Conservation (phyloP, 2,888 invertebrate species). For the Laothoe populi region DNA sequence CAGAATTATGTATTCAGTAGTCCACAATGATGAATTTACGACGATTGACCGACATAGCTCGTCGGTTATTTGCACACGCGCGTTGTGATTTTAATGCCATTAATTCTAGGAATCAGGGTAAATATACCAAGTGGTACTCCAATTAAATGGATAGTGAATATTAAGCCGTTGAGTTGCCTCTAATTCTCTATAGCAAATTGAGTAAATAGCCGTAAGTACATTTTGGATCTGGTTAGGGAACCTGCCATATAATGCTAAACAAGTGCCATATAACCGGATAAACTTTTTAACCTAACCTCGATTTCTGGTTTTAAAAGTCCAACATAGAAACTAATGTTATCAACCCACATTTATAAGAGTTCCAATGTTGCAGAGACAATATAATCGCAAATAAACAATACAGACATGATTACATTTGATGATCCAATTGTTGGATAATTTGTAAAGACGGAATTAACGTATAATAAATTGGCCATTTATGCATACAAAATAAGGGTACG, state of each 20-base stretch:
- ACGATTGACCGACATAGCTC: constrained; percentile 43
- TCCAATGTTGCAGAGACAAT: not conserved
- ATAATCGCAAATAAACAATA: constrained; percentile 41
- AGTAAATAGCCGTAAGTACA: not conserved
- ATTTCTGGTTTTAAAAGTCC: constrained; percentile 23
- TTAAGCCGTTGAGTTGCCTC: constrained; percentile 29
- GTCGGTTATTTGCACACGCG: constrained; percentile 45
- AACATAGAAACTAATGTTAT: constrained; percentile 18
- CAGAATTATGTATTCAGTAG: constrained; percentile 38
- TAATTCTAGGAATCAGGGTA: constrained; percentile 37
- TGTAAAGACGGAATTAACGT: constrained; percentile 50
- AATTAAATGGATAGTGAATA: constrained; percentile 42
- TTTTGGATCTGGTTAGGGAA: not conserved
- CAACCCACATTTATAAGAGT: not conserved
- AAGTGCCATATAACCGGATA: constrained; percentile 27
- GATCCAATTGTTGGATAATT: constrained; percentile 51
- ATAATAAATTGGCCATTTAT: constrained; percentile 54
- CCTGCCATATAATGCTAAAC: constrained; percentile 6
- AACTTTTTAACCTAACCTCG: constrained; percentile 27
- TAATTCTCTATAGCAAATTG: constrained; percentile 6
- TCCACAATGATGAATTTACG: constrained; percentile 47
- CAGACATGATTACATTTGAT: constrained; percentile 46
- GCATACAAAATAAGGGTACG: constrained; percentile 38
- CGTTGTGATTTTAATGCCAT: constrained; percentile 42
- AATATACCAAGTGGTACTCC: constrained; percentile 38